These are phyloP conservation scores for Lepidiolamprologus cunningtoni DNA, from an alignment of 2,113 vertebrate species.

Conservation along the genomic window DNA sequence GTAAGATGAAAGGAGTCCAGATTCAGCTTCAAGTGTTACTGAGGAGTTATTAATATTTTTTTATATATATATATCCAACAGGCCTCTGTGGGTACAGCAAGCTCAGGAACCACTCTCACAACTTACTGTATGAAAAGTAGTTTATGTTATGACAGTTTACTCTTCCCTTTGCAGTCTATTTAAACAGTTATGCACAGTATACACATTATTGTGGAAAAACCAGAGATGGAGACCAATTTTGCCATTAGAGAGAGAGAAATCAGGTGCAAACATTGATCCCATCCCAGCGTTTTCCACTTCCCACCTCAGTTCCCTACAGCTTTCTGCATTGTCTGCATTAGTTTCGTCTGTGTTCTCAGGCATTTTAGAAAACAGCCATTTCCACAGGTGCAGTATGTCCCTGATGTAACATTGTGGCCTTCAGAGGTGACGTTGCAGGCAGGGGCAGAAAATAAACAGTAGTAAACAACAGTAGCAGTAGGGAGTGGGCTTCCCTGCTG, in stretches of 20 bases:
- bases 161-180: neutral
- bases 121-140: neutral
- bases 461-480: slow-evolving; percentile 58
- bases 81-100: neutral
- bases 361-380: neutral
- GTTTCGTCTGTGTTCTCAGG: neutral
- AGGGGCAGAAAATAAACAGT: slow-evolving; percentile 48
- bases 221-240: neutral
- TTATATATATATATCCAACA: neutral
- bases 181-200: neutral
- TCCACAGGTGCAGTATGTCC: slow-evolving; percentile 5
- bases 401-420: neutral
- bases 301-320: neutral
- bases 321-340: neutral
- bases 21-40: neutral
- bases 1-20: neutral
- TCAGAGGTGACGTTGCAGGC: slow-evolving; percentile 31
- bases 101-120: neutral
- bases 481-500: slow-evolving; percentile 46
- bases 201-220: neutral
- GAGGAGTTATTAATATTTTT: neutral
- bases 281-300: neutral
- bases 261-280: neutral
- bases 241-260: neutral
- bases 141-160: neutral